Conservation (phyloP, 37 sponge, comb jelly and placozoan species). For the Chondrosia reniformis region DNA sequence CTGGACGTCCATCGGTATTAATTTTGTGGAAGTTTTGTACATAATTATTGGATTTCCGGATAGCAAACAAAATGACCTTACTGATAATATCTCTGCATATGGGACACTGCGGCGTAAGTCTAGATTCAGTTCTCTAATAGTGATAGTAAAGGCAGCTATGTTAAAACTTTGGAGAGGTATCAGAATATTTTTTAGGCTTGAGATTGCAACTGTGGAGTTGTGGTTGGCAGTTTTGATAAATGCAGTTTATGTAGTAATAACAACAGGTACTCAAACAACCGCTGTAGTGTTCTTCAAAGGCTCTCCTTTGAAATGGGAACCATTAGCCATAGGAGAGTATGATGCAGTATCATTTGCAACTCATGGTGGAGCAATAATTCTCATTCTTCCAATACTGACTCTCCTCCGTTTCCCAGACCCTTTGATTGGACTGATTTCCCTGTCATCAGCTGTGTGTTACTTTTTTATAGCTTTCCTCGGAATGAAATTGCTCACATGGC, state of each 20-base stretch:
- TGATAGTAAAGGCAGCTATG: neutral
- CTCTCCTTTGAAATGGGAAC: conserved; percentile 31
- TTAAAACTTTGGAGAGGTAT: conserved; percentile 22
- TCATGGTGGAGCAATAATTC: conserved; percentile 20
- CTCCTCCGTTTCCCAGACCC: conserved; percentile 41
- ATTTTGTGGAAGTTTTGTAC: conserved; percentile 16
- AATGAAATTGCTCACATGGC: conserved; percentile 1
- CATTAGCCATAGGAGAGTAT: conserved; percentile 26
- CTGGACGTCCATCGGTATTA: neutral
- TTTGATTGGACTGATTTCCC: conserved; percentile 33
- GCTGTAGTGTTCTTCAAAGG: conserved; percentile 30
- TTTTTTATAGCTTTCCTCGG: conserved; percentile 10
- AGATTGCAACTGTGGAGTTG: conserved; percentile 10
- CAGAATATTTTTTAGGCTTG: conserved; percentile 30
- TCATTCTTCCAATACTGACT: conserved; percentile 43
- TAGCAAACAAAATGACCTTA: neutral
- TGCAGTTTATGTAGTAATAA: neutral
- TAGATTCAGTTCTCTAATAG: neutral
- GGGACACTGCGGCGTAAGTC: neutral
- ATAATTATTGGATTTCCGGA: conserved; percentile 42
- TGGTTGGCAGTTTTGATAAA: conserved; percentile 18
- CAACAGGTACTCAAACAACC: conserved; percentile 10
- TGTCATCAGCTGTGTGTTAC: conserved; percentile 14
- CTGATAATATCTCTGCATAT: neutral
- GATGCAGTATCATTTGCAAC: neutral